Evolutionary conservation across 2,797 vertebrate species (phyloP).

Genomic region (Chiroxiphia lanceolata): DNA sequence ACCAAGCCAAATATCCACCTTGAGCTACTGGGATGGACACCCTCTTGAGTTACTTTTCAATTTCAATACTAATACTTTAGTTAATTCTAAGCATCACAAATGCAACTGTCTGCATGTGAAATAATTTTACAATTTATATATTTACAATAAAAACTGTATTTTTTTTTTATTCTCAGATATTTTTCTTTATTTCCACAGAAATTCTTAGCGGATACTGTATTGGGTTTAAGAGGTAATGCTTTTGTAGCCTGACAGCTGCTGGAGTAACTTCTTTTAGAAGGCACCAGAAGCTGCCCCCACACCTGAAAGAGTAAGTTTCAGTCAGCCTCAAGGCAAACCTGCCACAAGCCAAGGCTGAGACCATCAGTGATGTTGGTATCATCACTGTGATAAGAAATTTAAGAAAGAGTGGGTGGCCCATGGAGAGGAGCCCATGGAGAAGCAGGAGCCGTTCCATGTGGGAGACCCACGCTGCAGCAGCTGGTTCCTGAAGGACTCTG

Average conservation of each 20-base stretch:
- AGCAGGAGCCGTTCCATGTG: neutral
- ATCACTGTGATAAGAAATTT: neutral
- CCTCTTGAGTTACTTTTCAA: neutral
- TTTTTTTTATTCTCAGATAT: neutral
- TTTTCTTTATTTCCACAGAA: neutral
- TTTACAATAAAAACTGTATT: neutral
- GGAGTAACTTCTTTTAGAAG: neutral
- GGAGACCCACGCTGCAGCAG: fast-evolving
- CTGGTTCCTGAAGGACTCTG: neutral
- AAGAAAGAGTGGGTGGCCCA: neutral
- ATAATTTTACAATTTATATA: neutral
- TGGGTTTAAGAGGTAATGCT: neutral
- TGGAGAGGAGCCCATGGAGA: neutral
- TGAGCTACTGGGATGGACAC: neutral
- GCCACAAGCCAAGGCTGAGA: neutral
- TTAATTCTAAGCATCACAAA: neutral
- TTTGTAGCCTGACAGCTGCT: neutral
- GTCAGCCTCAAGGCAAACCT: neutral
- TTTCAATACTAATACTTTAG: neutral
- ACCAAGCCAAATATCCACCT: neutral
- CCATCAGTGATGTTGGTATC: neutral
- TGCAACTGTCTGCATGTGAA: neutral
- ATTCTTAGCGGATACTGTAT: neutral
- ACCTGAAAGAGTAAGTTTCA: neutral
- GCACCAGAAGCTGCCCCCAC: neutral